Base-by-base conservation (phyloP, 2,113 vertebrate species). In the Salvelinus fontinalis region DNA sequence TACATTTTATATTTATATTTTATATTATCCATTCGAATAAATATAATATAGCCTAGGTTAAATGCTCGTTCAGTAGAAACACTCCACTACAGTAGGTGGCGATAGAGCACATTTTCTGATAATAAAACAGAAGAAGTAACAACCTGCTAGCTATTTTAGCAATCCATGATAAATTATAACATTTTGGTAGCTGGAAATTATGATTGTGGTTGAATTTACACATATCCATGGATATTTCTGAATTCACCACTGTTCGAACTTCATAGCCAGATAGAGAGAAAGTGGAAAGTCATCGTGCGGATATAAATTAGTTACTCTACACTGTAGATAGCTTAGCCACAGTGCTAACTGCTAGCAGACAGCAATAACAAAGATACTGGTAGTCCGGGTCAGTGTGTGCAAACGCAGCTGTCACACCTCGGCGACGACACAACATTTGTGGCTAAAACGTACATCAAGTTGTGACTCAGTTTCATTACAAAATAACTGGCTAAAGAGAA, bases 401-500 rank as follows among this genome's bases (percentile, higher is more conserved):
- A 44, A 44, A 54, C 51, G 51, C 51, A 16, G 13, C 51, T 44
- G 39, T 44, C 8, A 44, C 51, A 54, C 14, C 51, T 54, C 51
- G 4, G 51, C 14, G 51, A 54, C 13, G 51, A 54, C 51, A 16
- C 13, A 18, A 54, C 5, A 54, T 54, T 9, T 44, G 9, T 18
- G 18, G 16, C 51, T 54, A 54, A 54, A 54, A 54, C 16, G 4
- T 54, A 54, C 16, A 18, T 18, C 1, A 54, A 54, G 16, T 54
- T 54, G 39, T 54, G 12, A 22, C 59, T n/a, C 59, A 18, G 71
- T 73, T 60, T 34, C 3, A 73, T 29, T 5, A 29, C 26, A 60
- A 62, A 54, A 59, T 59, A 31, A 73, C 59, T 54, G 18, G 26
- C 29, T 16, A 73, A 73, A 54, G 66, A 79, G 31, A 67, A 31